Conservation (phyloP, 2,797 vertebrate species). For the Smutsia gigantea region DNA sequence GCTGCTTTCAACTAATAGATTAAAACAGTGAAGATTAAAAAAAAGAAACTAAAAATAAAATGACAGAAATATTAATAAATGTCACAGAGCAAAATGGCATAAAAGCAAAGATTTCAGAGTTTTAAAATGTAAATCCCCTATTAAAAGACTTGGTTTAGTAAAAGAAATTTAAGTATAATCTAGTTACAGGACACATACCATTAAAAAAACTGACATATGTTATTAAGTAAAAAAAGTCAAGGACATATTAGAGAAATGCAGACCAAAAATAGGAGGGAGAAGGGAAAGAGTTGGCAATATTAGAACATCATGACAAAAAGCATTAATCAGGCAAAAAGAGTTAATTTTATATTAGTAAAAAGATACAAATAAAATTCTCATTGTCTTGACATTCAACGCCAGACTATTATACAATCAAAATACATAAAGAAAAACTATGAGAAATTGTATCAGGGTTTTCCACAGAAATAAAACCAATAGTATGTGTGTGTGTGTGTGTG, state of each 20-base stretch:
- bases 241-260: conserved; percentile 15
- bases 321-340: not conserved
- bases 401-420: not conserved
- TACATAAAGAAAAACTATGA: conserved; percentile 27
- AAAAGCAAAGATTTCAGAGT: conserved; percentile 1
- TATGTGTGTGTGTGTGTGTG: not conserved
- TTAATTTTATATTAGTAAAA: conserved; percentile 34
- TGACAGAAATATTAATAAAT: conserved; percentile 6
- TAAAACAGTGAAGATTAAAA: conserved; percentile 2
- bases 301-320: conserved; percentile 5
- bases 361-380: conserved; percentile 12
- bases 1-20: conserved; percentile 40
- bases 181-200: not conserved
- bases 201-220: not conserved
- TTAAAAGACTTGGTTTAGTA: conserved; percentile 40
- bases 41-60: conserved; percentile 38
- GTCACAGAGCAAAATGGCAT: conserved; percentile 5
- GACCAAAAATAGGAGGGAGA: not conserved
- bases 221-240: conserved; percentile 43
- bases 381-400: not conserved
- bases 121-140: conserved; percentile 36
- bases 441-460: conserved; percentile 21
- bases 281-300: not conserved
- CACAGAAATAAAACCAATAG: conserved; percentile 28
- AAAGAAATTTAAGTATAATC: conserved; percentile 53